phyloP scores from a whole-genome alignment of 2,113 vertebrate genomes.

The Rhombomys opimus region DNA sequence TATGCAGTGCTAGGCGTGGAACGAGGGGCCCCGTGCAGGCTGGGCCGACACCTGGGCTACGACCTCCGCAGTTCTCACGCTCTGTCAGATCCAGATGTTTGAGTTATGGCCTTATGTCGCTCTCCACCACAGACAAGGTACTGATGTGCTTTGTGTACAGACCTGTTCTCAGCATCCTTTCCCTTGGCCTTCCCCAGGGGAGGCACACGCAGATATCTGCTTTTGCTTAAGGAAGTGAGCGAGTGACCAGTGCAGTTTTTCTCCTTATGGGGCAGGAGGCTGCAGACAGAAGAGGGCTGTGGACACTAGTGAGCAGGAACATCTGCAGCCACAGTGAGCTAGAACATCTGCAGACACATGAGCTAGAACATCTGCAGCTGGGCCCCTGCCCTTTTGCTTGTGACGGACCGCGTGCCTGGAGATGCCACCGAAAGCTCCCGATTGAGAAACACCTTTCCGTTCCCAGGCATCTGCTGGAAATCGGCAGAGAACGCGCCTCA shows the following conservation, averaged over 20 bases:
- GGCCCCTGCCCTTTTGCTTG: accelerated
- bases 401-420: not conserved
- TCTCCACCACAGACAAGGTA: not conserved
- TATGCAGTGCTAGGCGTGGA: no score
- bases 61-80: not conserved
- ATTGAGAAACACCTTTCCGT: not conserved
- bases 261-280: no score
- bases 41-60: not conserved
- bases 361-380: no score
- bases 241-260: not conserved
- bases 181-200: not conserved
- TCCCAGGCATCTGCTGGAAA: not conserved
- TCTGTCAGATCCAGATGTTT: not conserved
- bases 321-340: no score
- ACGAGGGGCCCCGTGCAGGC: accelerated
- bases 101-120: not conserved
- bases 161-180: not conserved
- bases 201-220: not conserved
- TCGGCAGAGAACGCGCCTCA: not conserved
- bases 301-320: accelerated
- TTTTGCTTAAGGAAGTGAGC: not conserved
- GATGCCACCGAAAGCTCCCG: no score
- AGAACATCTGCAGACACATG: no score
- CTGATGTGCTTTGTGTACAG: accelerated
- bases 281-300: no score